Base-by-base conservation (phyloP, 1,140 invertebrate species). In the Megathymus violae region DNA sequence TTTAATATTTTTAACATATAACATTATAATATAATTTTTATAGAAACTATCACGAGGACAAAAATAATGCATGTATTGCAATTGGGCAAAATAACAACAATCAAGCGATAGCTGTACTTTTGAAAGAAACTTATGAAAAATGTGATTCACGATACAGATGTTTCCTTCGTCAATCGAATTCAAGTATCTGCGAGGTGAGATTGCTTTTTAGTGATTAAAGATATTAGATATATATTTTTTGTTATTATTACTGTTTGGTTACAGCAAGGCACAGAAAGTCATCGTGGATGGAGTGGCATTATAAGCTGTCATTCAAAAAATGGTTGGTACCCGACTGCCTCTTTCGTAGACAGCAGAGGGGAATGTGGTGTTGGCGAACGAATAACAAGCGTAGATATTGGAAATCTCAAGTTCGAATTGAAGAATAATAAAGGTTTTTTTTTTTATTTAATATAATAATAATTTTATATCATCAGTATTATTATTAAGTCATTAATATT, bases 241-340 rank as follows among this genome's bases (percentile, higher is more conserved):
- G 5, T 22, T 22, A 22, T 22, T 22, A 10, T 40, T 36, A 17
- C 15, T 4, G n/a, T 17, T 36, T 36, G 9, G 16, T 41, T 52
- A 25, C 17, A 54, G 51, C 40, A 14, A 41, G 38, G 34, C 25
- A 15, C 17, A 4, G 9, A 3, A 4, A 46, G 25, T 15, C 56
- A 64, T 44, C 74, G 64, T 4, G 64, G 74, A 50, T 95, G 93
- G 94, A 92, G 87, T 67, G 94, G 94, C 34, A 91, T 91, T 13
- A 91, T 95, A 6, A 91, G 92, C 27, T 95, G 94, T 80, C 91
- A 92, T 25, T 89, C 91, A 9, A 85, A 79, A 13, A 75, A 87
- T 46, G 93, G 93, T 16, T 95, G 94, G 94, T 94, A 93, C 70
- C 93, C 94, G 0, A 91, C 92, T 3, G 94, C 94, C 0, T 76